These are phyloP conservation scores for Morbakka virulenta DNA, from an alignment of 30 jellyfish, hydroid and myxozoan species.

Conservation along the genomic window DNA sequence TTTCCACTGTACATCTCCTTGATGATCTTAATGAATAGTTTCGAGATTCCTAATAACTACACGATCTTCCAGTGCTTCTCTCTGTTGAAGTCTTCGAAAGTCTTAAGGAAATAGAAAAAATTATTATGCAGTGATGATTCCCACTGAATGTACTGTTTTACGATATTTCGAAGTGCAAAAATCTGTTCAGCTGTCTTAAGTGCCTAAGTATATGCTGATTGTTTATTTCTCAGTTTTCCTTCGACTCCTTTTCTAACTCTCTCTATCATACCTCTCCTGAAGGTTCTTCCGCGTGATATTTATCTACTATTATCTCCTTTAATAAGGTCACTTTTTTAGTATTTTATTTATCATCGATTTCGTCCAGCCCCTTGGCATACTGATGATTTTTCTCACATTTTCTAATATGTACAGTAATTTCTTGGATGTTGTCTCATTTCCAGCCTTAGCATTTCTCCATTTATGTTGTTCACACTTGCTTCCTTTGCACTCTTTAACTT, in stretches of 20 bases:
- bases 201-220: neutral
- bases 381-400: neutral
- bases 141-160: too few relatives aligned
- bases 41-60: too few relatives aligned
- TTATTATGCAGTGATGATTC: too few relatives aligned
- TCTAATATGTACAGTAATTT: neutral
- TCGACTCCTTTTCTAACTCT: neutral
- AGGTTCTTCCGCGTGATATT: neutral
- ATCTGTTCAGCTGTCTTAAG: neutral
- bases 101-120: too few relatives aligned
- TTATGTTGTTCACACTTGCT: neutral
- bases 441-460: neutral
- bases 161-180: neutral
- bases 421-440: neutral
- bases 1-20: neutral
- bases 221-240: neutral
- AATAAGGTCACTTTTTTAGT: neutral
- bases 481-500: neutral
- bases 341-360: neutral
- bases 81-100: too few relatives aligned
- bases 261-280: neutral
- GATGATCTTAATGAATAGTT: neutral
- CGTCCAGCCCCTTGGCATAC: neutral
- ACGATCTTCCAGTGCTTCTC: too few relatives aligned
- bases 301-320: neutral